phyloP scores from a whole-genome alignment of 2,113 vertebrate genomes.

The Rhagologus leucostigma region DNA sequence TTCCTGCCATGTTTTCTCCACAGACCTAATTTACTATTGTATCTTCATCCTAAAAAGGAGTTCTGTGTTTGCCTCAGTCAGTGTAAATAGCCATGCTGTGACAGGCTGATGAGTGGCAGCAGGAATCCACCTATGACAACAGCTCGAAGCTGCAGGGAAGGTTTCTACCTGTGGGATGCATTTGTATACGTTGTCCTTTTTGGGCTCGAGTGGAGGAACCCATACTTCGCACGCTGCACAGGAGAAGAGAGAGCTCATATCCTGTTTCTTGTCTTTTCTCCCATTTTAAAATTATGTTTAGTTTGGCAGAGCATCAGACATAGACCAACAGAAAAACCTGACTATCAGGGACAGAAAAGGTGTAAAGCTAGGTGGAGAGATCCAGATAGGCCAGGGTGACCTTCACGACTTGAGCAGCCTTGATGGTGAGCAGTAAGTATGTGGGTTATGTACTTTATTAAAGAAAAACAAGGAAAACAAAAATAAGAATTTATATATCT shows the following conservation, averaged over 20 bases:
- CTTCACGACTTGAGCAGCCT: background rate
- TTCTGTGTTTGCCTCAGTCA: background rate
- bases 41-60: background rate
- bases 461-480: background rate
- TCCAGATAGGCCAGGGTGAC: background rate
- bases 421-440: background rate
- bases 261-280: background rate
- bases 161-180: background rate
- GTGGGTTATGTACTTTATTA: background rate
- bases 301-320: background rate
- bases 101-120: background rate
- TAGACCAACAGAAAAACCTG: background rate
- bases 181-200: background rate
- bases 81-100: background rate
- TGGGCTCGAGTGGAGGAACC: background rate
- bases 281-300: background rate
- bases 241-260: background rate
- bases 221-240: accelerated
- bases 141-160: background rate
- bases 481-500: background rate
- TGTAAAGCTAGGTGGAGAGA: background rate
- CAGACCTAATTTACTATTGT: background rate
- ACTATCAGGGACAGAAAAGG: background rate
- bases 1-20: background rate
- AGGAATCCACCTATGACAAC: background rate